Evolutionary conservation across 2,797 vertebrate genomes (phyloP), one percentile per base, ranked within the genome.

Genomic region (Gymnoscopelus microlampas): DNA sequence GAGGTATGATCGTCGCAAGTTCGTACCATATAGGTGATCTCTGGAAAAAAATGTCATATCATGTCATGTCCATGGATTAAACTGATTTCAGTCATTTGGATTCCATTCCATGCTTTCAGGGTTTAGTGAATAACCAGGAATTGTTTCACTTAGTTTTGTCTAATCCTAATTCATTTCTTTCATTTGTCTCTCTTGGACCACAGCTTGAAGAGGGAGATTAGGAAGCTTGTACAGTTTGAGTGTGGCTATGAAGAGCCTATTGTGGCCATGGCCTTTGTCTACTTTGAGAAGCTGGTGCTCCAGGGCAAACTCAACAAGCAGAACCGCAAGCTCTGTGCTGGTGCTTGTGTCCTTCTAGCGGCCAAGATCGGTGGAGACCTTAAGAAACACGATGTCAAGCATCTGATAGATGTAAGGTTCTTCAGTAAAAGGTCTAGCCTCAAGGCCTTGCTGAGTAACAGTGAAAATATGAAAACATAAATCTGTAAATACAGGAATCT

Each of bases 221-320:
- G 93, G 73, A 99, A 99, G 86, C 91, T 99, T 57, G 96, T 96
- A 4, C 96, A 96, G 93, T 97, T 97, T 71, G 97, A 97, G 70
- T 99, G 97, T 63, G 94, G 96, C 60, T 96, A 97, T 3, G 98
- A 99, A 91, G 98, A 99, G 76, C 96, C 96, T 53, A 98, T 98
- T 0, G 97, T 98, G 74, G 98, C 98, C 82, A 97, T 98, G 98
- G 96, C 98, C 50, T 99, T 98, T n/a, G 98, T 99, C 90, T 99
- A 99, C 94, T 99, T 99, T 50, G 98, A 99, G 89, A 99, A 99
- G 88, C 96, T 99, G 0, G 96, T 97, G 74, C 96, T 99, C 80
- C 97, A 96, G 89, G 98, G 98, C 66, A 99, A 98, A 83, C 94
- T 99, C 49, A 95, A 98, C 94, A 99, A 99, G 83, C 98, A 98